Evolutionary conservation across 2,113 vertebrate species (phyloP).

Genomic region (Lepus americanus): DNA sequence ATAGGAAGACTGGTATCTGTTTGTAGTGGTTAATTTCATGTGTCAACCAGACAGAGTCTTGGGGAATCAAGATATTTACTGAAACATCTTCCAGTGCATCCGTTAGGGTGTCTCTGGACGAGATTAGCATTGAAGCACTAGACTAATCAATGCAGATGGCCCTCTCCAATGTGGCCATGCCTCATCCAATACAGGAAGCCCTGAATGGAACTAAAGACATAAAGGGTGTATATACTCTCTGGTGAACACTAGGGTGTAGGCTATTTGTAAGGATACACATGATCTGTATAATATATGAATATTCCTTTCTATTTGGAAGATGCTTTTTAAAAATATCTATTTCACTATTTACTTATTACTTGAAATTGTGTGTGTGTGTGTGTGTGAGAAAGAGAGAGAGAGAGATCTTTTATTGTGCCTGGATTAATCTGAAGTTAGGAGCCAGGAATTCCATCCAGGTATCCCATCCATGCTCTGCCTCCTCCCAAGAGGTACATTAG

Average conservation of each 20-base stretch:
- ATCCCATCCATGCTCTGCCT: too few relatives aligned
- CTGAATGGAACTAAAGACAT: not conserved
- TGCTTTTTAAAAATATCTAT: too few relatives aligned
- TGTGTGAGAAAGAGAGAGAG: too few relatives aligned
- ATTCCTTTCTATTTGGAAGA: not conserved
- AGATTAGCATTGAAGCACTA: not conserved
- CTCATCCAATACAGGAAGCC: not conserved
- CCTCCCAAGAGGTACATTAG: too few relatives aligned
- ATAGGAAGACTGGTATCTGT: not conserved
- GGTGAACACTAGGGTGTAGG: not conserved
- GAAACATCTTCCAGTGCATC: not conserved
- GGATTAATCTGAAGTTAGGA: too few relatives aligned
- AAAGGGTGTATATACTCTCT: too few relatives aligned
- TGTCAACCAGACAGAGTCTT: not conserved
- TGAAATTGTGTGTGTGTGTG: too few relatives aligned
- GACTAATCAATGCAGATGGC: not conserved
- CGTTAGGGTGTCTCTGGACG: not conserved
- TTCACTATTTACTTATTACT: too few relatives aligned
- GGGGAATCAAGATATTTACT: not conserved
- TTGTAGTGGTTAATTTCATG: not conserved
- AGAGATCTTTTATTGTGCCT: too few relatives aligned
- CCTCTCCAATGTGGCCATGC: accelerated
- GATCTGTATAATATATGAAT: not conserved
- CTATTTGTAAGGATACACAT: not conserved
- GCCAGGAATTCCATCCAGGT: too few relatives aligned